Evolutionary conservation across 23 tunicate species (phyloP), one percentile per base, ranked within the genome.

Genomic region (Aplidium turbinatum): DNA sequence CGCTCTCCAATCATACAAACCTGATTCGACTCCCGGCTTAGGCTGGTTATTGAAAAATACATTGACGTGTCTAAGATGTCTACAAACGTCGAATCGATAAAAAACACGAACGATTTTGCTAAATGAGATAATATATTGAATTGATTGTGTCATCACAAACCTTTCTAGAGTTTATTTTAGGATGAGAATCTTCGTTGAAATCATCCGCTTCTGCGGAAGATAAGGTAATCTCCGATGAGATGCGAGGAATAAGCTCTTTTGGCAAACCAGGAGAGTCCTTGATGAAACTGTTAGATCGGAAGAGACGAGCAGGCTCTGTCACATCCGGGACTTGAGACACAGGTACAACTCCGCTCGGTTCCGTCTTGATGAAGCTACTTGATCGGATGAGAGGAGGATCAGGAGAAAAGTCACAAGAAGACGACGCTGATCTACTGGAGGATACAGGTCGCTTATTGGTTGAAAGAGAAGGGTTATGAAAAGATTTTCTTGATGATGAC

Each of bases 291-390:
- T 50, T 81, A n/a, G 77, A 78, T 33, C 93, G 79, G 33, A 58
- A 27, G 38, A 85, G 29, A n/a, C 39, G 50, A 11, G 86, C 26
- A 42, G 51, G 16, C 3, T 47, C 21, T 13, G 30, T 22, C 18
- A 73, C 77, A 33, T 78, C 80, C 34, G 97, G 97, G 30, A 91
- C 52, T 50, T 84, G 70, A 20, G 69, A 40, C 29, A 21, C 35
- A 13, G 97, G 97, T 23, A 91, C 97, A 0, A 80, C 77, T 1
- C 90, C 97, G 33, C 91, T 91, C 32, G 97, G 97, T 33, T 71
- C 58, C 11, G 66, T 75, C 63, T 75, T 91, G 38, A 91, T 91
- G 38, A 91, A 91, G 38, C 97, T 91, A 23, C 63, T 56, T 1
- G 97, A 91, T 19, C 97, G 72, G 6, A 82, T 25, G 36, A 91